These are phyloP conservation scores for Pteria penguin DNA, from an alignment of 2,888 invertebrate genomes.

Conservation along the genomic window DNA sequence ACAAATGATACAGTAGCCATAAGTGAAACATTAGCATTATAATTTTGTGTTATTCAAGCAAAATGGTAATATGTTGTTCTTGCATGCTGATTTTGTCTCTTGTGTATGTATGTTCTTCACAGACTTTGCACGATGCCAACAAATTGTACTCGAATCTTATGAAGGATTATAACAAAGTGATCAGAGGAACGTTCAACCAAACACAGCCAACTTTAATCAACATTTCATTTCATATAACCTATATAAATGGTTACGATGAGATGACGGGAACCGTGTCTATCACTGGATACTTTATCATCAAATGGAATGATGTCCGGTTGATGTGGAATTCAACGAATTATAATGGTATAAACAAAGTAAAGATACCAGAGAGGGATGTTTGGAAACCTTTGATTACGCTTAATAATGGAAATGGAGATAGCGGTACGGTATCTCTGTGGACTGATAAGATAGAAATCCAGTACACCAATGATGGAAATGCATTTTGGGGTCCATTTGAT, in stretches of 20 bases:
- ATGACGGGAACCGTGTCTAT: conserved; percentile 34
- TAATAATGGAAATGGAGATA: conserved; percentile 8
- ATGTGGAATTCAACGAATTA: conserved; percentile 34
- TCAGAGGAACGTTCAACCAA: conserved; percentile 23
- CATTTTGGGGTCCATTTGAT: conserved; percentile 21
- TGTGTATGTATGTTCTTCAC: too few relatives aligned
- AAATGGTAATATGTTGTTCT: too few relatives aligned
- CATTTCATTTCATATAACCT: conserved; percentile 18
- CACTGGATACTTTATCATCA: conserved; percentile 25
- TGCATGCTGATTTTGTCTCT: too few relatives aligned
- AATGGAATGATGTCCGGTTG: conserved; percentile 38
- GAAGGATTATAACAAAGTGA: conserved; percentile 26
- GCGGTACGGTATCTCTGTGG: not conserved
- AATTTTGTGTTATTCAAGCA: too few relatives aligned
- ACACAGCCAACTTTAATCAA: conserved; percentile 23
- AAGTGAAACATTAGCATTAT: too few relatives aligned
- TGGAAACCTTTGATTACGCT: conserved; percentile 42
- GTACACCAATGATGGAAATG: conserved; percentile 10
- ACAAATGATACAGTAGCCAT: too few relatives aligned
- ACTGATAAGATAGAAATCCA: not conserved
- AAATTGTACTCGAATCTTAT: conserved; percentile 15
- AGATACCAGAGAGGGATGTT: conserved; percentile 2
- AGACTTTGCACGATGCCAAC: conserved; percentile 31
- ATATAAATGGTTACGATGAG: conserved; percentile 44
- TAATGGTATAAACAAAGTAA: conserved; percentile 12